Evolutionary conservation across 2,888 invertebrate species (phyloP), one percentile per base, ranked within the genome.

Genomic region (Lydus trimaculatus): DNA sequence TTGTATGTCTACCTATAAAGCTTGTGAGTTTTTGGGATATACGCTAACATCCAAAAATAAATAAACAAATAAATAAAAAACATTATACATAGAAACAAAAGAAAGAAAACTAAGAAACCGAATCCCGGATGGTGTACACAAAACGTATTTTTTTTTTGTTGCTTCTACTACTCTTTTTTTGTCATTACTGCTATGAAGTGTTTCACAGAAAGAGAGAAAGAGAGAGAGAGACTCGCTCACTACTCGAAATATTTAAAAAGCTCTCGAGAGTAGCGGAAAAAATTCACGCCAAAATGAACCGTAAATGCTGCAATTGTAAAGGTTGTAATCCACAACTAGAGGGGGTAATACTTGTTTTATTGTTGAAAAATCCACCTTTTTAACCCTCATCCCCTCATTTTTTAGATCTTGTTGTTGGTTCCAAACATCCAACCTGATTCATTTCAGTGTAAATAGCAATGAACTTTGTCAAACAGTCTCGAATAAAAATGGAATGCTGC

Each of bases 211-310:
- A 65, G n/a, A n/a, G n/a, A n/a, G n/a, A n/a, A n/a, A n/a, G n/a
- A n/a, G n/a, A n/a, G n/a, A n/a, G n/a, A n/a, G n/a, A n/a, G n/a
- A n/a, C n/a, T n/a, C n/a, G n/a, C 73, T 72, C 76, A 72, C 73
- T 76, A 78, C 79, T 80, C 78, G 79, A 81, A 80, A 81, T 82
- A 81, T 82, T 82, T 81, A 78, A 80, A 80, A 78, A 80, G 80
- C 80, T 77, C 81, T 80, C 77, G 74, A 79, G 74, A 76, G 75
- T 76, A 73, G 72, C 75, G 75, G 76, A 72, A 74, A 76, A 76
- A 78, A 76, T 75, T 77, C 76, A 76, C 76, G 77, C 77, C 72
- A 74, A 77, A 78, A 75, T 74, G 72, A 73, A 73, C 76, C 71
- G 71, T 76, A 74, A 73, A 75, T 72, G 60, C 69, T 71, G 61